phyloP scores from a whole-genome alignment of 2,113 vertebrate genomes.

The Dasyornis broadbenti region DNA sequence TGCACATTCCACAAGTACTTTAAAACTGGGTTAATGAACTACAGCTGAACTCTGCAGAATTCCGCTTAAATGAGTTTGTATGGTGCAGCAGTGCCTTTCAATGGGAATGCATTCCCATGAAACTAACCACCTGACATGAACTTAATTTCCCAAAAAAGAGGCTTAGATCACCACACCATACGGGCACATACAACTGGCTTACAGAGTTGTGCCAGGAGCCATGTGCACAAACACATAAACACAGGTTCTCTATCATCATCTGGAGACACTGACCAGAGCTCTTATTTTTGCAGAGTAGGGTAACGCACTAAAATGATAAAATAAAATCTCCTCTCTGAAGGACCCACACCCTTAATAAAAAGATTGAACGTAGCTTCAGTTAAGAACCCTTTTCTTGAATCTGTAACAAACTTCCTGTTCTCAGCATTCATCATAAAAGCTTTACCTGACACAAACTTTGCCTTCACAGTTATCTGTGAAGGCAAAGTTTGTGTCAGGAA shows the following conservation, averaged over 20 bases:
- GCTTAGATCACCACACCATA: neutral
- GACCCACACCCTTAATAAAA: neutral
- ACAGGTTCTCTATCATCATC: neutral
- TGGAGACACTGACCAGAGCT: neutral
- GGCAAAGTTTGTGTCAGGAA: neutral
- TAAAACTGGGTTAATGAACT: neutral
- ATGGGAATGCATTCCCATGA: neutral
- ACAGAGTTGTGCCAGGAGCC: neutral
- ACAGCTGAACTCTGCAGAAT: neutral
- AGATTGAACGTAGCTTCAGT: neutral
- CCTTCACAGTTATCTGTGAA: neutral
- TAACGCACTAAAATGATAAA: neutral
- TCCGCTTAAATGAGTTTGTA: neutral
- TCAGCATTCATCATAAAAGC: neutral
- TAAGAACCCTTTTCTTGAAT: neutral
- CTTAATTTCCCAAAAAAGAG: neutral
- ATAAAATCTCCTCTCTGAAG: neutral
- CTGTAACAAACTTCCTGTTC: neutral
- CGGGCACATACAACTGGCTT: neutral
- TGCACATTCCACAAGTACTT: neutral
- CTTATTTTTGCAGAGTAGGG: fast-evolving
- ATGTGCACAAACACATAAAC: neutral
- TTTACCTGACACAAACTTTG: neutral
- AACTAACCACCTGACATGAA: neutral
- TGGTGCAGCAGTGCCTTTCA: neutral